phyloP scores from a whole-genome alignment of 2,113 vertebrate genomes.

The Ibidorhyncha struthersii region DNA sequence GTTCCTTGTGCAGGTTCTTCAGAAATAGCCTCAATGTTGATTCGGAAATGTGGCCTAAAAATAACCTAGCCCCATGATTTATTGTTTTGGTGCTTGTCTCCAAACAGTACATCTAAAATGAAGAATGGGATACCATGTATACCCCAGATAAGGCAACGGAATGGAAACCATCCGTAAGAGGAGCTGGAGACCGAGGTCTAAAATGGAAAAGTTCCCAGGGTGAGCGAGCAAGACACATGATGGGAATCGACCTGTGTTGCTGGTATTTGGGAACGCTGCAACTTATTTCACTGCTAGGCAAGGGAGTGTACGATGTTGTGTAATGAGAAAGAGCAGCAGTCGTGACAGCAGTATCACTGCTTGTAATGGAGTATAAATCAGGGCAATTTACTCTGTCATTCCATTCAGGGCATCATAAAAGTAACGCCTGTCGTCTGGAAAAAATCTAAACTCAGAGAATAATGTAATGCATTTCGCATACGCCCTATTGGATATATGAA shows the following conservation, averaged over 20 bases:
- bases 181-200: not conserved
- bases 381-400: slow-evolving; percentile 16
- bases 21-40: slow-evolving; percentile 55
- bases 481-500: not conserved
- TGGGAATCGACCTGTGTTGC: not conserved
- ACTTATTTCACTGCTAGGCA: not conserved
- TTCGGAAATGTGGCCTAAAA: slow-evolving; percentile 63
- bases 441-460: slow-evolving; percentile 29
- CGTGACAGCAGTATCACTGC: not conserved
- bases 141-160: slow-evolving; percentile 46
- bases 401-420: slow-evolving; percentile 51
- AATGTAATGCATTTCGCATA: slow-evolving; percentile 32
- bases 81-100: slow-evolving; percentile 67
- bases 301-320: not conserved
- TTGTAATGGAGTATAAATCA: slow-evolving; percentile 38
- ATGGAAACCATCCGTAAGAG: slow-evolving; percentile 34
- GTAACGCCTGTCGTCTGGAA: slow-evolving; percentile 48
- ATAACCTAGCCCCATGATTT: slow-evolving; percentile 68
- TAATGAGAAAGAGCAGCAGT: slow-evolving; percentile 55
- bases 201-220: slow-evolving; percentile 58
- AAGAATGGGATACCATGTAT: slow-evolving; percentile 61
- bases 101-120: slow-evolving; percentile 62
- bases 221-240: not conserved
- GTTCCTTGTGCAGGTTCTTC: slow-evolving; percentile 80
- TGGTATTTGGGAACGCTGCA: not conserved